Conservation (phyloP, 2,888 invertebrate genomes). For the Drosophila pseudotakahashii region DNA sequence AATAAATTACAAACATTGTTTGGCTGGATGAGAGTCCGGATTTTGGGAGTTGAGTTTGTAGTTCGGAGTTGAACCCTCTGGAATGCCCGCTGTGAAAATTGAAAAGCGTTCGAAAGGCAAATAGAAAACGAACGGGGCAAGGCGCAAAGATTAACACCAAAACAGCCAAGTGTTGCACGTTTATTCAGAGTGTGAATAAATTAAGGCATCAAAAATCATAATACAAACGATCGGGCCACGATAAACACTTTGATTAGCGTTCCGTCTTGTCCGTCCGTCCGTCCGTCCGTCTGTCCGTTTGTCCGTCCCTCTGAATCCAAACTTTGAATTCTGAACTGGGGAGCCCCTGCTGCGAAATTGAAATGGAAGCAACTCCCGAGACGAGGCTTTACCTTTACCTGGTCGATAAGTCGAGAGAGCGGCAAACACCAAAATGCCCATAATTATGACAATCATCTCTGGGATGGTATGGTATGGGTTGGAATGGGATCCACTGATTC, state of each 20-base stretch:
- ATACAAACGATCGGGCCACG: slow-evolving; percentile 78
- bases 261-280: slow-evolving; percentile 2
- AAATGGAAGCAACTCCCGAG: slow-evolving; percentile 76
- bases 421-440: slow-evolving; percentile 76
- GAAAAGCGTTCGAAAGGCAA: slow-evolving; percentile 72
- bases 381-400: slow-evolving; percentile 8
- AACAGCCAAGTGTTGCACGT: slow-evolving; percentile 30
- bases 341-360: slow-evolving; percentile 73
- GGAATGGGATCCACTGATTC: slow-evolving; percentile 3
- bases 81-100: slow-evolving; percentile 70
- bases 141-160: slow-evolving; percentile 73
- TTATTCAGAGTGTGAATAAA: slow-evolving; percentile 80
- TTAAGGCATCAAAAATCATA: slow-evolving; percentile 80
- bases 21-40: slow-evolving; percentile 30
- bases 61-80: background rate
- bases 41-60: background rate
- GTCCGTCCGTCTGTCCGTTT: no score
- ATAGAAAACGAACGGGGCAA: slow-evolving; percentile 62
- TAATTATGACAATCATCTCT: slow-evolving; percentile 75
- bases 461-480: background rate
- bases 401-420: slow-evolving; percentile 46
- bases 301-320: background rate
- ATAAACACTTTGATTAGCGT: slow-evolving; percentile 81
- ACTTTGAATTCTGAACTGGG: background rate
- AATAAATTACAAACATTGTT: slow-evolving; percentile 81